Percentiles rank a stretch among this genome's conserved stretches.
Conservation (phyloP, 2,888 invertebrate genomes). For the Hartigia nigra region DNA sequence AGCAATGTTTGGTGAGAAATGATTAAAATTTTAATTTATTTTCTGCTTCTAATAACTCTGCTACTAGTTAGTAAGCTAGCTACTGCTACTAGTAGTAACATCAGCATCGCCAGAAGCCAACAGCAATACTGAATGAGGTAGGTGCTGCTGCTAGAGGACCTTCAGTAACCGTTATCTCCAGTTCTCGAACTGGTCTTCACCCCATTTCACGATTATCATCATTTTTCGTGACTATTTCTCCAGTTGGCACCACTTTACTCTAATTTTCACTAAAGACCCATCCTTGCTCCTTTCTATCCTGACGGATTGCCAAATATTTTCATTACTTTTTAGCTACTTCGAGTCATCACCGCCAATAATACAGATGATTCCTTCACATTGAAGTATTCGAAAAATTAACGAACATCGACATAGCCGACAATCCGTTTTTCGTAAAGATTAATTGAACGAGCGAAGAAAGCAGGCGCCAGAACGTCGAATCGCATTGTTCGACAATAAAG, state of each 20-base stretch:
- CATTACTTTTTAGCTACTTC: constrained; percentile 33
- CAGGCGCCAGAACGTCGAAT: neutral
- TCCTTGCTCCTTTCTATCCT: constrained; percentile 27
- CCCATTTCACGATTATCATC: constrained; percentile 20
- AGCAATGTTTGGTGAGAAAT: constrained; percentile 35
- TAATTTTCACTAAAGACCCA: constrained; percentile 54
- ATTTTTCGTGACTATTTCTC: no score
- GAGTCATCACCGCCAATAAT: neutral
- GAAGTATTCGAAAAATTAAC: neutral
- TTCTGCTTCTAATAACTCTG: constrained; percentile 52
- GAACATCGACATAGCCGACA: neutral
- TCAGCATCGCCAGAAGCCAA: neutral
- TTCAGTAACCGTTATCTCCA: neutral
- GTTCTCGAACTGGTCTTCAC: constrained; percentile 28
- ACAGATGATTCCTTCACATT: neutral
- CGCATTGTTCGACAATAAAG: neutral
- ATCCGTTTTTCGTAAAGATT: neutral
- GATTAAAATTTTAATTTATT: constrained; percentile 59
- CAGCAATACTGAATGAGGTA: neutral
- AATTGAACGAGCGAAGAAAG: neutral
- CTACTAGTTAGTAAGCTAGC: no score
- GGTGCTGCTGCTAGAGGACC: neutral
- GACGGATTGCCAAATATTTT: constrained; percentile 41
- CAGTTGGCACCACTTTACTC: constrained; percentile 44
- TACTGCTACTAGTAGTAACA: no score